These are phyloP conservation scores for Scarus forsteni DNA, from an alignment of 2,797 vertebrate species.

Conservation along the genomic window DNA sequence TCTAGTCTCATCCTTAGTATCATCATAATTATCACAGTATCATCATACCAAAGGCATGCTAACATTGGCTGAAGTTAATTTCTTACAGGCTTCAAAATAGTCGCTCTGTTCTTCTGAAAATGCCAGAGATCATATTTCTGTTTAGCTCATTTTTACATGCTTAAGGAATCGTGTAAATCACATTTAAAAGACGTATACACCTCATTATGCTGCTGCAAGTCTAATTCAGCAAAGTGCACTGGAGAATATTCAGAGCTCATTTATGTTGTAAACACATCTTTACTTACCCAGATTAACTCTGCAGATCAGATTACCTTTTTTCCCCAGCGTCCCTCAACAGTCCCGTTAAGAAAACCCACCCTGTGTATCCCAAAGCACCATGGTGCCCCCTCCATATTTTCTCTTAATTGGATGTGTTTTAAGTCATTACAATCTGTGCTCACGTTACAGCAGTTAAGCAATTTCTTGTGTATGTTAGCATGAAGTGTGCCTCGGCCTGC, in stretches of 20 bases:
- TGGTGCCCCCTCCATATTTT: slow-evolving; percentile 79
- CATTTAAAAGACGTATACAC: slow-evolving; percentile 80
- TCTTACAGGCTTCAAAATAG: slow-evolving; percentile 49
- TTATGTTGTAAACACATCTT: slow-evolving; percentile 88
- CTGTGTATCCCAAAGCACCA: slow-evolving; percentile 70
- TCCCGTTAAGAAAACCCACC: slow-evolving; percentile 64
- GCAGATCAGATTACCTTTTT: slow-evolving; percentile 79
- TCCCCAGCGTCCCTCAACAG: slow-evolving; percentile 59
- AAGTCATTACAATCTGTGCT: slow-evolving; percentile 81
- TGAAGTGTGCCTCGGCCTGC: slow-evolving; percentile 53
- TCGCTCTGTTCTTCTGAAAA: slow-evolving; percentile 54
- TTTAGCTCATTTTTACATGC: slow-evolving; percentile 82
- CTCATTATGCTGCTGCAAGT: slow-evolving; percentile 80
- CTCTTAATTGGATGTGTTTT: slow-evolving; percentile 85
- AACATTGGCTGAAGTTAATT: slow-evolving; percentile 59
- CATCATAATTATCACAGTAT: slow-evolving; percentile 20
- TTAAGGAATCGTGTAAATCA: slow-evolving; percentile 85
- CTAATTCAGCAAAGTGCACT: slow-evolving; percentile 80
- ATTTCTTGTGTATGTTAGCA: slow-evolving; percentile 71
- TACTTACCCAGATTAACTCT: slow-evolving; percentile 86
- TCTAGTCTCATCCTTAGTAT: slow-evolving; percentile 12
- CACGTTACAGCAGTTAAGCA: slow-evolving; percentile 73
- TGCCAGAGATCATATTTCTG: slow-evolving; percentile 75
- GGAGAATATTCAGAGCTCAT: slow-evolving; percentile 86
- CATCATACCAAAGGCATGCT: slow-evolving; percentile 42